Evolutionary conservation across 1,140 invertebrate genomes (phyloP).

Genomic region (Rhopalosiphum padi): DNA sequence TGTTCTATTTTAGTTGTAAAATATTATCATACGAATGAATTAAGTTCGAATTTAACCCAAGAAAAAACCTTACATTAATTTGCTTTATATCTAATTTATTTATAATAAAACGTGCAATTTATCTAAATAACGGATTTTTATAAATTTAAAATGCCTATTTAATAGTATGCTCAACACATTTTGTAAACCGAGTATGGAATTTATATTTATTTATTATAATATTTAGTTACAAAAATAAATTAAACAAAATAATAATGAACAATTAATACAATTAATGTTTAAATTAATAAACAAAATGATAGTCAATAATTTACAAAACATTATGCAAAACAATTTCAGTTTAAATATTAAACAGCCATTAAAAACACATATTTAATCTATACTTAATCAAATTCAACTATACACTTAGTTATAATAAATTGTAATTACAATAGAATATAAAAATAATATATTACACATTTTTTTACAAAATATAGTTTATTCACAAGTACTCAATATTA

Average conservation of each 20-base stretch:
- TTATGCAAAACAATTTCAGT: not conserved
- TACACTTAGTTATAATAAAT: not conserved
- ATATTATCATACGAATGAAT: too few relatives aligned
- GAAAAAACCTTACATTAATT: too few relatives aligned
- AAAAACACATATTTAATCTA: not conserved
- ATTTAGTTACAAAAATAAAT: not conserved
- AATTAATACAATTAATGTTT: too few relatives aligned
- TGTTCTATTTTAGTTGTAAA: too few relatives aligned
- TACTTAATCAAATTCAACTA: not conserved
- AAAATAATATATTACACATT: not conserved
- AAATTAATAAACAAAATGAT: not conserved
- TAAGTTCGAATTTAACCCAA: too few relatives aligned
- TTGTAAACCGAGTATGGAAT: too few relatives aligned
- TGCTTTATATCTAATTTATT: too few relatives aligned
- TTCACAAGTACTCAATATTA: not conserved
- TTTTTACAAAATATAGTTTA: not conserved
- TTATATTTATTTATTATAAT: too few relatives aligned
- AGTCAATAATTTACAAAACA: not conserved
- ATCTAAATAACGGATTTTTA: too few relatives aligned
- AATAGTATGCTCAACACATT: too few relatives aligned
- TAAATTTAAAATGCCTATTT: too few relatives aligned
- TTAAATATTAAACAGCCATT: not conserved
- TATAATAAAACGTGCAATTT: too few relatives aligned
- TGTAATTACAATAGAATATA: not conserved
- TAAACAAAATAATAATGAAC: not conserved